Base-by-base conservation (phyloP, 2,113 vertebrate species). In the Plectropomus leopardus region DNA sequence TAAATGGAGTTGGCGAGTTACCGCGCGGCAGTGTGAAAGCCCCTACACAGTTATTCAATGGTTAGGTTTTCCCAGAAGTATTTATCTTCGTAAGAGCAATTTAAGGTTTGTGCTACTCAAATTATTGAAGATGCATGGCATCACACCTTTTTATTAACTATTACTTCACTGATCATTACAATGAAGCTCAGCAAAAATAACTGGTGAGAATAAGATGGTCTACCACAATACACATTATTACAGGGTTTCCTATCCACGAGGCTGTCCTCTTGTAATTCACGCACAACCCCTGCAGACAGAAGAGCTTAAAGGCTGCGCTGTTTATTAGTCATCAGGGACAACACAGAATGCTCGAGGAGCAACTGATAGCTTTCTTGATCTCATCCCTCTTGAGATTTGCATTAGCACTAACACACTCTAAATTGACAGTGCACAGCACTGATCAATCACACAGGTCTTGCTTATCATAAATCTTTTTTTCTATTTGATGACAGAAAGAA, bases 281-380 rank as follows among this genome's bases (percentile, higher is more conserved):
- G 45, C 67, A 73, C 40, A 64, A 42, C 68, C 88, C 83, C 83
- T 72, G 53, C 79, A 90, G 85, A 87, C 81, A 87, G 85, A 67
- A 59, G 80, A 75, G 84, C 77, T 84, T 68, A 78, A 86, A 89
- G 78, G 85, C 74, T 53, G 24, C 21, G 36, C 84, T 89, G 76
- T 90, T 91, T 92, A 78, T 91, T 88, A 77, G 76, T 90, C 70
- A 76, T 69, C 71, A 60, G 50, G 87, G 85, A 86, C 88, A 81
- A 54, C 40, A 40, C 65, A 84, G 82, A 89, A 83, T 78, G 83
- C 75, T 86, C 34, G 9, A 55, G 21, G 61, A 90, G 63, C 77
- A 92, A 59, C 44, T 70, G 88, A 94, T 87, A 91, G 80, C 77
- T 83, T 86, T 92, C 85, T 87, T 93, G 90, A 93, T 51, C 82